These are phyloP conservation scores for Echinometra lucunter DNA, from an alignment of 53 echinoderm and acorn worm species.

Conservation along the genomic window DNA sequence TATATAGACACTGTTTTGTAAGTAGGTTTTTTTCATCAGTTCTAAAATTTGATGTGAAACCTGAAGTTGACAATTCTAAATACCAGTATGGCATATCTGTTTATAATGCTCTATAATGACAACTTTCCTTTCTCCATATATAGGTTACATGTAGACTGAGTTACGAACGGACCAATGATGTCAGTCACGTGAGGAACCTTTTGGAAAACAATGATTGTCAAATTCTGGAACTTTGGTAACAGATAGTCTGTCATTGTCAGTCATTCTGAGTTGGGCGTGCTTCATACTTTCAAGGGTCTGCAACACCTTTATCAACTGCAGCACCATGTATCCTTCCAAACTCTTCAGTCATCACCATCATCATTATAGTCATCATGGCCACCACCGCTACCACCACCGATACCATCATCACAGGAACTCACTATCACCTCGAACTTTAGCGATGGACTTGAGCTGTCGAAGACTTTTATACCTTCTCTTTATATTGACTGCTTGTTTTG, in stretches of 20 bases:
- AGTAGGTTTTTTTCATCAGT: too few relatives aligned
- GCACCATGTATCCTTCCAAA: slow-evolving; percentile 35
- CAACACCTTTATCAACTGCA: background rate
- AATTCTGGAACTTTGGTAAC: background rate
- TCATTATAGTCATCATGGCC: background rate
- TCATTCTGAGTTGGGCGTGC: background rate
- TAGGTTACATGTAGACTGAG: background rate
- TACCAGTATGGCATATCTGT: too few relatives aligned
- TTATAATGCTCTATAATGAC: background rate
- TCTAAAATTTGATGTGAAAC: too few relatives aligned
- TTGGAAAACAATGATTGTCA: background rate
- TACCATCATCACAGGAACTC: background rate
- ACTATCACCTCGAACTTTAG: slow-evolving; percentile 7
- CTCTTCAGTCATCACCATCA: background rate
- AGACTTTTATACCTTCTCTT: slow-evolving; percentile 51
- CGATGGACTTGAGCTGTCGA: slow-evolving; percentile 33
- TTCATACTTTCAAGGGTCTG: background rate
- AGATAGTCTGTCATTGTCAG: background rate
- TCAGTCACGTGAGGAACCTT: background rate
- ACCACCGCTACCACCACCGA: background rate
- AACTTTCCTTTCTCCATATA: background rate
- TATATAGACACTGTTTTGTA: too few relatives aligned
- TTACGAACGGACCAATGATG: background rate
- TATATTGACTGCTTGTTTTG: slow-evolving; percentile 54
- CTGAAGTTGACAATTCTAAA: too few relatives aligned